phyloP scores from a whole-genome alignment of 2,797 vertebrate genomes.

The Dermochelys coriacea region DNA sequence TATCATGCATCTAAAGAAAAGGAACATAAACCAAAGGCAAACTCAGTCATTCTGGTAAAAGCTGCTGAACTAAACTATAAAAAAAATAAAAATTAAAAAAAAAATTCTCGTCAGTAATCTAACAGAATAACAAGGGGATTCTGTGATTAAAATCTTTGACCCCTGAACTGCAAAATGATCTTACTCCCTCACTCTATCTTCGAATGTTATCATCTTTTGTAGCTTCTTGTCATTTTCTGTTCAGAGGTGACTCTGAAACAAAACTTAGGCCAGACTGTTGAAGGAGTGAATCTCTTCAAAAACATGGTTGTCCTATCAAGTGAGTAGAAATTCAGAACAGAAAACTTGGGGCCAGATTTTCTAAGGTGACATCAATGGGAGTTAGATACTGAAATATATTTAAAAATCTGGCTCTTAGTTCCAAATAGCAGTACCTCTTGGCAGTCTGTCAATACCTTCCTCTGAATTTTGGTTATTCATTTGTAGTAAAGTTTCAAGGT shows the following conservation, averaged over 20 bases:
- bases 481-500: too few species aligned
- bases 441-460: too few species aligned
- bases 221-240: background rate
- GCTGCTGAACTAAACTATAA: background rate
- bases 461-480: too few species aligned
- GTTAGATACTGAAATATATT: too few species aligned
- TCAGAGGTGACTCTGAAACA: accelerated
- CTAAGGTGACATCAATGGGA: too few species aligned
- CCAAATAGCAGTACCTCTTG: too few species aligned
- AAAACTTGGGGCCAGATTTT: too few species aligned
- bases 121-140: background rate
- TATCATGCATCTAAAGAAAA: background rate
- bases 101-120: background rate
- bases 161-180: background rate
- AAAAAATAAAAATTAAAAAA: background rate
- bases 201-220: background rate
- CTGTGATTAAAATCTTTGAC: background rate
- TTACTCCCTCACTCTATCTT: background rate
- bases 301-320: background rate
- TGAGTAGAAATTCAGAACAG: too few species aligned
- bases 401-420: too few species aligned
- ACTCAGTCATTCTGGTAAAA: background rate
- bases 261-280: too few species aligned
- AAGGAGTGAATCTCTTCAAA: too few species aligned
- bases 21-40: background rate